Conservation (phyloP, 2,888 invertebrate species). For the Mystacides longicornis region DNA sequence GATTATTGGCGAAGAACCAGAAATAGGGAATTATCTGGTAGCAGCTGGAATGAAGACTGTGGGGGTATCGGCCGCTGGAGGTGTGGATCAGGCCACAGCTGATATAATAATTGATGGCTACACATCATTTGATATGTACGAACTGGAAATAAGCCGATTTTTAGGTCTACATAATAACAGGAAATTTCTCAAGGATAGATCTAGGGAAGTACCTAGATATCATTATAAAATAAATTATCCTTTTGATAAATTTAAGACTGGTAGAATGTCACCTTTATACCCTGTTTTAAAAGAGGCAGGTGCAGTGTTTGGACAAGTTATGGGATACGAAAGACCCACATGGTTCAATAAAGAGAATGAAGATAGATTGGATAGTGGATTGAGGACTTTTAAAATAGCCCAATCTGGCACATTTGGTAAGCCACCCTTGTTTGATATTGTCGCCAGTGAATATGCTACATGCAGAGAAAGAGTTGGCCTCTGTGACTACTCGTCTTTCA, state of each 20-base stretch:
- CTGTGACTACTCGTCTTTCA: conserved; percentile 95
- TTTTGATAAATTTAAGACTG: conserved; percentile 77
- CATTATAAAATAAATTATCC: conserved; percentile 81
- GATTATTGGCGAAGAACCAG: conserved; percentile 91
- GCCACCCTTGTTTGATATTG: conserved; percentile 88
- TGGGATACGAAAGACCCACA: conserved; percentile 94
- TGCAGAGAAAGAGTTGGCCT: conserved; percentile 89
- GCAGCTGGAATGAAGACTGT: conserved; percentile 96
- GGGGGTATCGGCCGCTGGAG: conserved; percentile 92
- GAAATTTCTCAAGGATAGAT: conserved; percentile 83
- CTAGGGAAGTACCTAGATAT: conserved; percentile 82
- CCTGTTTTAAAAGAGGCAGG: conserved; percentile 84
- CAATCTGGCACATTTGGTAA: conserved; percentile 81
- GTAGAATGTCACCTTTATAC: conserved; percentile 91
- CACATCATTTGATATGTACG: conserved; percentile 78
- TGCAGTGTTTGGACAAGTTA: conserved; percentile 92
- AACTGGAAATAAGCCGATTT: conserved; percentile 83
- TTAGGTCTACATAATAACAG: conserved; percentile 91
- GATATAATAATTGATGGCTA: conserved; percentile 80
- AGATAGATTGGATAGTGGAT: conserved; percentile 11
- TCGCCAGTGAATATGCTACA: conserved; percentile 83
- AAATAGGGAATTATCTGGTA: conserved; percentile 84
- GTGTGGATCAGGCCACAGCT: conserved; percentile 84
- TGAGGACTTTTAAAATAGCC: conserved; percentile 54
- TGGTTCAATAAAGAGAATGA: conserved; percentile 65